Base-by-base conservation (phyloP, 2,888 invertebrate genomes). In the Phymatocera aterrima region DNA sequence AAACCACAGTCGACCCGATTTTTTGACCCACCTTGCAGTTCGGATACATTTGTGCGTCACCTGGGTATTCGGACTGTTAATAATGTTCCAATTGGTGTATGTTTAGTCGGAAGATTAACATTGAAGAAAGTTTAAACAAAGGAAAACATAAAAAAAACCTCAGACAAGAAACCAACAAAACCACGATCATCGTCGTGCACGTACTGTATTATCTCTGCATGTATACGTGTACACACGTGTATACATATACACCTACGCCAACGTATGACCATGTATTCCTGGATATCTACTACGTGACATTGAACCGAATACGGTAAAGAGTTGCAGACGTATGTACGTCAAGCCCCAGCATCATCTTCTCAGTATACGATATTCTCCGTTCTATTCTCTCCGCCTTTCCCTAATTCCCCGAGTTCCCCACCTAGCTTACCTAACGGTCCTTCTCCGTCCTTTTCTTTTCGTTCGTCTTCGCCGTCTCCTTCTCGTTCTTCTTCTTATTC, bases 381-480 rank as follows among this genome's bases (percentile, higher is more conserved):
- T 57, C 28, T 28, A 57, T 57, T 57, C 57, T n/a, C n/a, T 57
- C 15, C 1, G 15, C 57, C 57, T 57, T 57, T 57, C 57, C 28
- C 15, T 15, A 57, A 57, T 57, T 57, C 57, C 57, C 57, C 28
- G 28, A 28, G 15, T 10, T 57, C 28, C 28, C 46, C 46, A 46
- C 68, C 28, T 43, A 24, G 28, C 24, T 68, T 24, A 68, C 68
- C 46, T 68, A 68, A 68, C 68, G 68, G 68, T 68, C 68, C 68
- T 28, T 64, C 21, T 68, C 12, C 6, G 43, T 68, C 46, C 46
- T 68, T 46, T 24, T 68, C 8, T 43, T 68, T 15, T 28, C 60
- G n/a, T 28, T 28, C 51, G 3, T 51, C 4, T 51, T 4, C 40
- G 4, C 4, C 4, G 40, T 40, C 8, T 40, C 8, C 8, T 5